Percentiles rank a stretch among this genome's conserved stretches.
Conservation (phyloP, 2,888 invertebrate species). For the Pandemis cinnamomeana region DNA sequence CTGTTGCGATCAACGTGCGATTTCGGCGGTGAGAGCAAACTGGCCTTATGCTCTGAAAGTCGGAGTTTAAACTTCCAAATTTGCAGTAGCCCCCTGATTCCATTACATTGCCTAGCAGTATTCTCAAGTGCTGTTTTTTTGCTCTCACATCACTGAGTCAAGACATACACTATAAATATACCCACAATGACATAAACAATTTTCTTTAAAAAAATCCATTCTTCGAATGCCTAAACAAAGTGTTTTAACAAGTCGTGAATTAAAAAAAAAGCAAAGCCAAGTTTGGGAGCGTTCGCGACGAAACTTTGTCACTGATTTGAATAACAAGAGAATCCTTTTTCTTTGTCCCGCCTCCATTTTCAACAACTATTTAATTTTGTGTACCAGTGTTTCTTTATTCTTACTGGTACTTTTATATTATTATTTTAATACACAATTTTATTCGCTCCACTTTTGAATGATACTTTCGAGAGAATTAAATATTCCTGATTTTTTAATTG, state of each 20-base stretch:
- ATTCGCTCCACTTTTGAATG: too few species aligned
- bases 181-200: neutral
- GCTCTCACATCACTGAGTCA: too few species aligned
- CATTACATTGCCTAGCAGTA: too few species aligned
- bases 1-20: neutral
- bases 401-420: neutral
- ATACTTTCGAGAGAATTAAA: too few species aligned
- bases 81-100: too few species aligned
- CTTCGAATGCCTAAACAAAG: slow-evolving; percentile 6
- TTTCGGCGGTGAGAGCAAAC: neutral
- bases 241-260: slow-evolving; percentile 47
- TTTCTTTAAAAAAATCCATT: neutral
- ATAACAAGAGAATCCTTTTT: slow-evolving; percentile 79
- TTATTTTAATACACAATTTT: too few species aligned
- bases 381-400: neutral
- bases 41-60: too few species aligned
- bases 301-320: slow-evolving; percentile 76
- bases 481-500: too few species aligned
- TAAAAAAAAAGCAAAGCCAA: slow-evolving; percentile 61
- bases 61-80: too few species aligned
- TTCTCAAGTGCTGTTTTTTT: too few species aligned
- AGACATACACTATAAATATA: too few species aligned
- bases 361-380: slow-evolving; percentile 29
- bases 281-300: slow-evolving; percentile 52
- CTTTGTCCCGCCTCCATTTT: slow-evolving; percentile 47